Evolutionary conservation across 2,888 invertebrate genomes (phyloP).

Genomic region (Graphium colonna): DNA sequence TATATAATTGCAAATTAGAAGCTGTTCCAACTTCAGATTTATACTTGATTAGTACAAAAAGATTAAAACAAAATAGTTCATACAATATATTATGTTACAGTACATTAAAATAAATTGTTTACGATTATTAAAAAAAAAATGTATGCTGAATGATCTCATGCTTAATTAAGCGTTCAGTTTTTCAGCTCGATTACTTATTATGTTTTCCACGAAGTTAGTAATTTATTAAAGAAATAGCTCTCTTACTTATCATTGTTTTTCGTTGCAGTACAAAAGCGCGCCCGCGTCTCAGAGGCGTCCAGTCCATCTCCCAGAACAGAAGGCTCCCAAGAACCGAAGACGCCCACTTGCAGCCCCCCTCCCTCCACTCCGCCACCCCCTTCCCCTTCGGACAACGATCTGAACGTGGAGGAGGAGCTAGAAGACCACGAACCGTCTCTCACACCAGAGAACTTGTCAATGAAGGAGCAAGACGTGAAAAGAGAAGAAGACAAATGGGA

Average conservation of each 20-base stretch:
- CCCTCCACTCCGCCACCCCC: constrained; percentile 63
- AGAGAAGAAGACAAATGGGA: constrained; percentile 75
- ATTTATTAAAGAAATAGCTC: no score
- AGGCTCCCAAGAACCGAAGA: constrained; percentile 50
- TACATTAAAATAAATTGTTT: no score
- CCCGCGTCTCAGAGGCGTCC: constrained; percentile 70
- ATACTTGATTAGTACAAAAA: no score
- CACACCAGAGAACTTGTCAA: constrained; percentile 89
- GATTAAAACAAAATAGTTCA: no score
- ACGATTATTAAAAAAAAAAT: no score
- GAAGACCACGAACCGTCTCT: constrained; percentile 77
- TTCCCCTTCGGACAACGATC: constrained; percentile 73
- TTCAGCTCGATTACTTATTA: no score
- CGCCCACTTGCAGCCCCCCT: constrained; percentile 56
- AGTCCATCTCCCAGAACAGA: constrained; percentile 65
- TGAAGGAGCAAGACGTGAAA: constrained; percentile 83
- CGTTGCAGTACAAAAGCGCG: constrained; percentile 74
- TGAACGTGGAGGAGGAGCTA: constrained; percentile 79
- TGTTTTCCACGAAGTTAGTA: no score
- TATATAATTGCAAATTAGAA: no score
- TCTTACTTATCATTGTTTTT: constrained; percentile 14
- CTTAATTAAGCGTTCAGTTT: no score
- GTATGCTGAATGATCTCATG: no score
- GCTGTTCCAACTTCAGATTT: no score
- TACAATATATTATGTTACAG: no score